Evolutionary conservation across 2,113 vertebrate species (phyloP), one percentile per base, ranked within the genome.

Genomic region (Channa argus): DNA sequence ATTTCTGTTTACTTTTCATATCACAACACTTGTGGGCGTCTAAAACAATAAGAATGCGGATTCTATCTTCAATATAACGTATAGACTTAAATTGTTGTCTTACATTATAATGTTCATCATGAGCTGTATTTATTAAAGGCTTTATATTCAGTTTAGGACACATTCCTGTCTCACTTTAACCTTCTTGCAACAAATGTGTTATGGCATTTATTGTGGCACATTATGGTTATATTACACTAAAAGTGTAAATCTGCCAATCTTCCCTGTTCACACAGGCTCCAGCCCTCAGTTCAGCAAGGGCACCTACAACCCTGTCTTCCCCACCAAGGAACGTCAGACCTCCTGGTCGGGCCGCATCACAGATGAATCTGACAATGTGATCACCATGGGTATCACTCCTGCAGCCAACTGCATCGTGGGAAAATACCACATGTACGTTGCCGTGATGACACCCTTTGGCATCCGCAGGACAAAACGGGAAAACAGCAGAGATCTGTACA

Each of bases 221-320:
- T 24, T 24, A 24, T 24, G 24, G 24, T 24, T 24, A 24, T 24
- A 24, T 24, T 24, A 24, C 24, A 24, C 24, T 24, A 24, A 24
- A 24, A 24, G 24, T 5, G n/a, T 15, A 51, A 49, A 9, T 45
- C 1, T 33, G 15, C 34, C 34, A 3, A 51, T 46, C 2, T 24
- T 15, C 10, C 9, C 1, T 51, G 13, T 63, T 41, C 14, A 1
- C 3, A 13, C 63, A 99, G 98, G 98, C 39, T 88, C 95, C 51
- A 96, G 94, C 46, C 97, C 98, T 34, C 94, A 97, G 73, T 94
- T 89, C 89, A 98, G 94, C 76, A 98, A 97, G 84, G 96, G 96
- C 38, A 99, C 97, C 41, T 98, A 98, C 78, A 92, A 98, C 34
- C 96, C 95, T 0, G 85, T 99, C 6, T 91, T 91, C 33, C 5